phyloP scores from a whole-genome alignment of 2,797 vertebrate species.

The Taenioides sp. region DNA sequence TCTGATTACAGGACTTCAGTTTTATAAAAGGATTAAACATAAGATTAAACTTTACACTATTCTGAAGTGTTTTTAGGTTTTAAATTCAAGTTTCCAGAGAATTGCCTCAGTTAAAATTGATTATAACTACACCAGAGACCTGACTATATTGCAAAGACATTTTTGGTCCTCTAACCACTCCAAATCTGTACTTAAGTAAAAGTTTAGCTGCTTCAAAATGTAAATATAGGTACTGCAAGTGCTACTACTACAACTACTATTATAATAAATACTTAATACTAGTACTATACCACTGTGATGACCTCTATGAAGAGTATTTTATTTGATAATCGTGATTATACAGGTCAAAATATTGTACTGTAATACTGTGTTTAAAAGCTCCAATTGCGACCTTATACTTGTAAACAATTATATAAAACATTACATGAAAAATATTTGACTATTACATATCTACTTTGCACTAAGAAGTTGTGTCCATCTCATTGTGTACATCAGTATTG shows the following conservation, averaged over 20 bases:
- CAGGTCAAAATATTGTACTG: no score
- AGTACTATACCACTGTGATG: no score
- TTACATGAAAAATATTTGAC: background rate
- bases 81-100: background rate
- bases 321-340: no score
- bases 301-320: no score
- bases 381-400: background rate
- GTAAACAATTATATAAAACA: background rate
- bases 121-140: background rate
- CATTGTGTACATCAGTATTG: constrained; percentile 23
- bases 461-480: background rate
- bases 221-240: background rate
- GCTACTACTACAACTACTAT: no score
- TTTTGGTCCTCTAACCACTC: no score
- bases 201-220: background rate
- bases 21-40: constrained; percentile 11
- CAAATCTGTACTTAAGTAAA: no score
- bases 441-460: background rate
- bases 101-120: constrained; percentile 20
- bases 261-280: no score
- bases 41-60: constrained; percentile 2
- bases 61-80: constrained; percentile 5
- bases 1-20: constrained; percentile 5
- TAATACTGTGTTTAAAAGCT: no score
- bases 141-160: no score